phyloP scores from a whole-genome alignment of 2,113 vertebrate genomes.

The Xiphophorus couchianus region DNA sequence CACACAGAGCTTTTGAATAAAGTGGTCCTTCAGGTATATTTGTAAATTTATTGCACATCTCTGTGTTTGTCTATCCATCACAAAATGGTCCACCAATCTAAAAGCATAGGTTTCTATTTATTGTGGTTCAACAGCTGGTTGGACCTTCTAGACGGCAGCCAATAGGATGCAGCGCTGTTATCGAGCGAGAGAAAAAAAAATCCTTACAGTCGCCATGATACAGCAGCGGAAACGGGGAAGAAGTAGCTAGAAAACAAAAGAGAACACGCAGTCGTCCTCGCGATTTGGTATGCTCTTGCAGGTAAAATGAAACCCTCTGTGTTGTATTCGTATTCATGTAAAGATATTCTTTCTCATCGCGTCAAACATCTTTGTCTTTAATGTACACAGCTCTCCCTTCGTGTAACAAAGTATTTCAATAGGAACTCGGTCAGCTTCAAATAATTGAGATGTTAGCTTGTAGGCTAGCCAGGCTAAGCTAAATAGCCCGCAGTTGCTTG shows the following conservation, averaged over 20 bases:
- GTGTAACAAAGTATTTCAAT: constrained; percentile 28
- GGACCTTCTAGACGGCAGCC: constrained; percentile 52
- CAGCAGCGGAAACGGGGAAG: constrained; percentile 79
- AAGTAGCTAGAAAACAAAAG: constrained; percentile 85
- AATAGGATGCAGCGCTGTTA: constrained; percentile 72
- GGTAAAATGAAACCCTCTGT: constrained; percentile 65
- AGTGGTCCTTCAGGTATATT: background rate
- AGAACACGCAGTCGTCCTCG: constrained; percentile 81
- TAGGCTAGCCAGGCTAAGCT: constrained; percentile 63
- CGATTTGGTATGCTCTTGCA: constrained; percentile 84
- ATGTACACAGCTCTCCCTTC: background rate
- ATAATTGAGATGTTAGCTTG: constrained; percentile 63
- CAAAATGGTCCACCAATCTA: background rate
- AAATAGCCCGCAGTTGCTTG: constrained; percentile 35
- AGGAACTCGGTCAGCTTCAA: constrained; percentile 57
- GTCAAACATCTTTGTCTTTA: background rate
- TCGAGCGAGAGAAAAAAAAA: constrained; percentile 66
- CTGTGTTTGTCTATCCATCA: background rate
- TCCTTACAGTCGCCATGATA: constrained; percentile 86
- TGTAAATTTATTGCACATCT: background rate
- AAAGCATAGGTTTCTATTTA: constrained; percentile 43
- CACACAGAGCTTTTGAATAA: background rate
- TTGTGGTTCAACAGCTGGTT: constrained; percentile 72
- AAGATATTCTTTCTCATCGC: background rate
- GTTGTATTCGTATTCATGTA: background rate